phyloP scores from a whole-genome alignment of 1,140 invertebrate genomes.

The Helicoverpa zea region DNA sequence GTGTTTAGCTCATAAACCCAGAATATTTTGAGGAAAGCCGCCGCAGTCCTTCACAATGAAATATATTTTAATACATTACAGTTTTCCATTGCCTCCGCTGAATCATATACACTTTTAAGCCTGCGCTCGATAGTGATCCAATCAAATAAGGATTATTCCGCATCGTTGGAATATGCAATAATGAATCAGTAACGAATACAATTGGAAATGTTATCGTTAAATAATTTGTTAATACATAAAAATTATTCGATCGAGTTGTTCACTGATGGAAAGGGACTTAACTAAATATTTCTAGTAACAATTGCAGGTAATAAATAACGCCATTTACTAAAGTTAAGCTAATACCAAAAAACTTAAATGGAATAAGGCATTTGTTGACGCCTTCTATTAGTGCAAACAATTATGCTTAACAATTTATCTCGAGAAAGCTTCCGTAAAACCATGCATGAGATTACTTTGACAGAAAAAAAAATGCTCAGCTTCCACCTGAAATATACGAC shows the following conservation, averaged over 20 bases:
- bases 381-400: not conserved
- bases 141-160: conserved; percentile 38
- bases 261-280: not conserved
- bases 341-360: not conserved
- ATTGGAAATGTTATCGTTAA: not conserved
- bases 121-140: conserved; percentile 15
- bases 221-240: conserved; percentile 13
- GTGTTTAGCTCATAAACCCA: conserved; percentile 30
- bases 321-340: not conserved
- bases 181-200: conserved; percentile 15
- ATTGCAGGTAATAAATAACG: not conserved
- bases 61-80: conserved; percentile 37
- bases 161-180: not conserved
- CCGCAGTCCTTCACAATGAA: conserved; percentile 17
- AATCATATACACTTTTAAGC: conserved; percentile 32
- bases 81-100: conserved; percentile 6
- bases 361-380: too few species aligned
- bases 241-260: not conserved
- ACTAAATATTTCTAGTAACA: too few species aligned
- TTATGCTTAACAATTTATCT: not conserved
- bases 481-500: conserved; percentile 22
- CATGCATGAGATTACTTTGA: conserved; percentile 3
- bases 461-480: conserved; percentile 7
- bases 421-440: not conserved
- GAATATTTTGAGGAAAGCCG: conserved; percentile 26